A percentile compares a stretch with the other conserved stretches of the same genome.
Evolutionary conservation across 2,888 invertebrate genomes (phyloP).

Genomic region (Xylota segnis): DNA sequence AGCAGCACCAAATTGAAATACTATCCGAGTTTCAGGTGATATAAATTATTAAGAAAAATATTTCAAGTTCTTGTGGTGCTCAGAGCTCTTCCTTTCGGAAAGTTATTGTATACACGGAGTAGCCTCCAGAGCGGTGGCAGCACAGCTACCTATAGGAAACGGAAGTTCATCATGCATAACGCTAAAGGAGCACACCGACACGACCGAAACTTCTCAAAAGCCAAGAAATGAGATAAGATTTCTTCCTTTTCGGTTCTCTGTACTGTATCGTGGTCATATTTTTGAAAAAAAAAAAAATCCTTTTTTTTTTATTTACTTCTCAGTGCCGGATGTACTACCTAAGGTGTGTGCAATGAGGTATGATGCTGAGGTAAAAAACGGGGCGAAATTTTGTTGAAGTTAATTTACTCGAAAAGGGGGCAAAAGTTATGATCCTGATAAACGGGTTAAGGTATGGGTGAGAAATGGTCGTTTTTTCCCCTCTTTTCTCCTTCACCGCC

Average conservation of each 20-base stretch:
- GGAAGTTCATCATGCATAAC: conserved; percentile 66
- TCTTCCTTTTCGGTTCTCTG: conserved; percentile 13
- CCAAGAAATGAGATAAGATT: conserved; percentile 59
- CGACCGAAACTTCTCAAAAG: conserved; percentile 52
- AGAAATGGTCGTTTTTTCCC: neutral
- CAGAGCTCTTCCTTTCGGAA: conserved; percentile 19
- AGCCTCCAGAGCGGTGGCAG: neutral
- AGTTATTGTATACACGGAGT: conserved; percentile 48
- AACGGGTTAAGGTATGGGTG: neutral
- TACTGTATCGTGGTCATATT: conserved; percentile 48
- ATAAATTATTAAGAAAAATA: conserved; percentile 73
- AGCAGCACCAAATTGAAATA: conserved; percentile 67
- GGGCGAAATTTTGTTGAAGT: conserved; percentile 23
- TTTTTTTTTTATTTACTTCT: conserved; percentile 57
- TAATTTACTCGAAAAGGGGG: conserved; percentile 38
- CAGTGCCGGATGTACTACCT: conserved; percentile 30
- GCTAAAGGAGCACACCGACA: neutral
- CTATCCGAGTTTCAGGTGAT: conserved; percentile 72
- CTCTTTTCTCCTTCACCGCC: too few species aligned
- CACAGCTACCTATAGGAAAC: too few species aligned
- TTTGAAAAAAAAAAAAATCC: conserved; percentile 10
- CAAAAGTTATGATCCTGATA: neutral
- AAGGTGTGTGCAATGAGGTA: conserved; percentile 59
- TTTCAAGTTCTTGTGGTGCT: conserved; percentile 62
- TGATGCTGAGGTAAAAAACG: conserved; percentile 43